These are phyloP conservation scores for Otolemur crassicaudatus DNA, from an alignment of 2,797 vertebrate genomes.

Conservation along the genomic window DNA sequence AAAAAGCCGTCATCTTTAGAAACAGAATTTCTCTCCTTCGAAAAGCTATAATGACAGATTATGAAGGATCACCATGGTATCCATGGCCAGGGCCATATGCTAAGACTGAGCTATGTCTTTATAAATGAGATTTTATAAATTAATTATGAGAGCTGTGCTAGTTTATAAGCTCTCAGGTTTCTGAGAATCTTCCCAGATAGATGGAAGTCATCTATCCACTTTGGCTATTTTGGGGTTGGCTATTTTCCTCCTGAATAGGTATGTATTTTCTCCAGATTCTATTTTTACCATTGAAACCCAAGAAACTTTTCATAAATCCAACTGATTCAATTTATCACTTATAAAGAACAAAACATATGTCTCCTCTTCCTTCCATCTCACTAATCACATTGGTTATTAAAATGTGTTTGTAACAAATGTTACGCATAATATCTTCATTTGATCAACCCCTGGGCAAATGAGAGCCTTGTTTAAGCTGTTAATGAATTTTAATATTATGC, in stretches of 20 bases:
- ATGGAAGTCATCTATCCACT: conserved; percentile 43
- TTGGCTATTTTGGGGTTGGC: conserved; percentile 34
- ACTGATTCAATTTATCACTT: conserved; percentile 8
- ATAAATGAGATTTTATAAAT: conserved; percentile 45
- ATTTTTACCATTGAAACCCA: conserved; percentile 58
- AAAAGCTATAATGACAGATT: conserved; percentile 1
- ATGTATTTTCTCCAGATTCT: conserved; percentile 44
- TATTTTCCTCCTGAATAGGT: background rate
- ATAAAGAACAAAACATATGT: background rate
- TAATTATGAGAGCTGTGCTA: background rate
- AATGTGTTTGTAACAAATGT: conserved; percentile 59
- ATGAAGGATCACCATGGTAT: background rate
- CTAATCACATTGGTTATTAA: conserved; percentile 68
- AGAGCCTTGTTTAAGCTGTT: conserved; percentile 56
- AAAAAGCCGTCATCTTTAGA: conserved; percentile 14
- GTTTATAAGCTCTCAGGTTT: conserved; percentile 27
- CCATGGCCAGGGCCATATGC: background rate
- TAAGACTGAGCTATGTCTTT: background rate
- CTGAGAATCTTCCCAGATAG: conserved; percentile 15
- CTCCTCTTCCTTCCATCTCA: conserved; percentile 37
- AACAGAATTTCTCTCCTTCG: background rate
- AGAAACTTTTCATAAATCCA: background rate
- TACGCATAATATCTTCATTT: conserved; percentile 59
- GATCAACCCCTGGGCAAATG: conserved; percentile 61
- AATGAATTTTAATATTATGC: conserved; percentile 68